Base-by-base conservation (phyloP, 2,888 invertebrate species). In the Drosophila koepferae region DNA sequence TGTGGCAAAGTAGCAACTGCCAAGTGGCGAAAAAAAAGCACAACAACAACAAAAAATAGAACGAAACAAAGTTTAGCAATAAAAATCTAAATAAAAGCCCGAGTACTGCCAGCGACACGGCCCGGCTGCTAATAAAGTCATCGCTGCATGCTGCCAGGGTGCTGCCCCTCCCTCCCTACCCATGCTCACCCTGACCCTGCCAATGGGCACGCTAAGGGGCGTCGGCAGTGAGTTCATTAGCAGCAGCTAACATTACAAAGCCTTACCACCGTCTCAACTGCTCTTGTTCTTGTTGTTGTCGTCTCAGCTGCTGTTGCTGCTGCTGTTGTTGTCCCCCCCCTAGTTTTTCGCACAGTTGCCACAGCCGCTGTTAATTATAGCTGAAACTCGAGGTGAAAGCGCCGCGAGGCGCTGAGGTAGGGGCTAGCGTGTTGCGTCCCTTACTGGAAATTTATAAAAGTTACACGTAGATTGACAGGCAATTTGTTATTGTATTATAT, bases 391-490 rank as follows among this genome's bases (percentile, higher is more conserved):
- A 75, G 60, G 64, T 59, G 63, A n/a, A 41, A 41, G 44, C 68
- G 65, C 72, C 65, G 77, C 62, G 31, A 66, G 66, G 77, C 66
- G 60, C 20, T 16, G 53, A 40, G 48, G 44, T 3, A 31, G 55
- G 41, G 55, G 55, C 55, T 60, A 18, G 40, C 60, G 44, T 48
- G 38, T 72, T 60, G 63, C 48, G 58, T 48, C 38, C 67, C 64
- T 68, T 61, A 62, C 68, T 89, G 78, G 63, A 85, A 86, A 90
- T 88, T 88, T 88, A 86, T 90, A 86, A 88, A 90, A 86, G 89
- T 90, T 89, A 90, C 89, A 88, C 77, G 86, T 90, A 88, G 86
- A 86, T 90, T 86, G 86, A 88, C 89, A 86, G 86, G 81, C 90
- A 90, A 86, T 86, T 86, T 90, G 86, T 90, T 90, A 76, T 76